phyloP scores from a whole-genome alignment of 2,888 invertebrate species.

The Amphipyra tragopoginis region DNA sequence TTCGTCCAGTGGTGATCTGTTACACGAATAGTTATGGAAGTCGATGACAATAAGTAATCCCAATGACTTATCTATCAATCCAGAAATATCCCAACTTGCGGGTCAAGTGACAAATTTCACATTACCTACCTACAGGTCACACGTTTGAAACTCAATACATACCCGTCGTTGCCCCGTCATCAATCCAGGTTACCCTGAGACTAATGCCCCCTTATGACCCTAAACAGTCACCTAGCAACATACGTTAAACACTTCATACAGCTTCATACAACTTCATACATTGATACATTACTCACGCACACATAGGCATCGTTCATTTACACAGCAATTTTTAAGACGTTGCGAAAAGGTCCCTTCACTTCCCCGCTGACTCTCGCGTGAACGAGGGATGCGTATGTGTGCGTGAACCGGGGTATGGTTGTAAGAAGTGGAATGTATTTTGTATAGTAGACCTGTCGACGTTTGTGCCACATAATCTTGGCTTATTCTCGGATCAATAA shows the following conservation, averaged over 20 bases:
- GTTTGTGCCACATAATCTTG: background rate
- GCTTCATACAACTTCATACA: background rate
- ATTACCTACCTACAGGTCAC: background rate
- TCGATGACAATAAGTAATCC: no score
- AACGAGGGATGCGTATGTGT: background rate
- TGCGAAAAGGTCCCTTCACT: no score
- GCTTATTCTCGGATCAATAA: slow-evolving; percentile 1
- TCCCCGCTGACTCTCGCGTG: background rate
- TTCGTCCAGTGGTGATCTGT: no score
- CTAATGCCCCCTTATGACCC: background rate
- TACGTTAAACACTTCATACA: slow-evolving; percentile 1
- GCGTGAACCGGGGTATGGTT: background rate
- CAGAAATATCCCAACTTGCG: no score
- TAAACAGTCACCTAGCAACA: slow-evolving; percentile 5
- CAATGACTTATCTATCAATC: no score
- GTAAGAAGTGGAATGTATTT: background rate
- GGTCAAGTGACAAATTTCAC: no score
- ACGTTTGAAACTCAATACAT: slow-evolving; percentile 15
- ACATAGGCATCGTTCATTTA: background rate
- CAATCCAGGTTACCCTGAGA: slow-evolving; percentile 13
- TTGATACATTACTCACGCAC: background rate
- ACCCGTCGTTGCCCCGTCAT: slow-evolving; percentile 17
- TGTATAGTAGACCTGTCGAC: background rate
- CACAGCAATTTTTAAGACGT: background rate
- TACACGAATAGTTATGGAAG: no score